phyloP scores from a whole-genome alignment of 1,140 invertebrate species.

The Atopsyche davidsoni region DNA sequence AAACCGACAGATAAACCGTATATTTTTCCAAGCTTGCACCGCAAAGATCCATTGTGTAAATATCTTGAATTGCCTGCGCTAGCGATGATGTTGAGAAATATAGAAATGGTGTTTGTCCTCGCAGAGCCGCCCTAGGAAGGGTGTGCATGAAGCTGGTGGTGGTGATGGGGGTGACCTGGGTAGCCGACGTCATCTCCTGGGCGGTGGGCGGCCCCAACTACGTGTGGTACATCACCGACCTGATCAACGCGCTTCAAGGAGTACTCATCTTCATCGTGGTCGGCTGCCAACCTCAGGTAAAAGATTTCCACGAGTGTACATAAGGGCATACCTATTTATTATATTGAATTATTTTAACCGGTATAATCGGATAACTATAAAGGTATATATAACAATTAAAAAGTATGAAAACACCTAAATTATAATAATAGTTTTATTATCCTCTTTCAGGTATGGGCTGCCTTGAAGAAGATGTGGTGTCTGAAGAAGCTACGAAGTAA shows the following conservation, averaged over 20 bases:
- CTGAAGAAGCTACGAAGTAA: slow-evolving; percentile 50
- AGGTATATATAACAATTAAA: background rate
- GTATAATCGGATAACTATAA: slow-evolving; percentile 6
- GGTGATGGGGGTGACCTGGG: slow-evolving; percentile 82
- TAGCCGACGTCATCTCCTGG: slow-evolving; percentile 71
- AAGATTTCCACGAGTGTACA: no score
- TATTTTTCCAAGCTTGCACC: no score
- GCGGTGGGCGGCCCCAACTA: slow-evolving; percentile 67
- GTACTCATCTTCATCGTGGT: slow-evolving; percentile 86
- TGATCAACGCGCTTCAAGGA: slow-evolving; percentile 79
- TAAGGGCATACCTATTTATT: no score
- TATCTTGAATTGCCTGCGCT: no score
- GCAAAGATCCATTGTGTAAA: no score
- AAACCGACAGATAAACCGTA: no score
- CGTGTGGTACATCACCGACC: slow-evolving; percentile 72
- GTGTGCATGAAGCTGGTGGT: slow-evolving; percentile 79
- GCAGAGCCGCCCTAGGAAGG: slow-evolving; percentile 66
- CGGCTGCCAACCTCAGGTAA: slow-evolving; percentile 76
- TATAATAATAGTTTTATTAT: no score
- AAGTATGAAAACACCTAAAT: background rate
- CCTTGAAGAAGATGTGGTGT: slow-evolving; percentile 60
- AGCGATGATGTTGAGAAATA: no score
- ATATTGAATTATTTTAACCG: slow-evolving; percentile 3
- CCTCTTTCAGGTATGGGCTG: slow-evolving; percentile 55
- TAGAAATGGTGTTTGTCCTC: no score